A percentile compares a stretch with the other conserved stretches of the same genome.
phyloP scores from a whole-genome alignment of 2,888 invertebrate genomes.

The Andrena marginata region DNA sequence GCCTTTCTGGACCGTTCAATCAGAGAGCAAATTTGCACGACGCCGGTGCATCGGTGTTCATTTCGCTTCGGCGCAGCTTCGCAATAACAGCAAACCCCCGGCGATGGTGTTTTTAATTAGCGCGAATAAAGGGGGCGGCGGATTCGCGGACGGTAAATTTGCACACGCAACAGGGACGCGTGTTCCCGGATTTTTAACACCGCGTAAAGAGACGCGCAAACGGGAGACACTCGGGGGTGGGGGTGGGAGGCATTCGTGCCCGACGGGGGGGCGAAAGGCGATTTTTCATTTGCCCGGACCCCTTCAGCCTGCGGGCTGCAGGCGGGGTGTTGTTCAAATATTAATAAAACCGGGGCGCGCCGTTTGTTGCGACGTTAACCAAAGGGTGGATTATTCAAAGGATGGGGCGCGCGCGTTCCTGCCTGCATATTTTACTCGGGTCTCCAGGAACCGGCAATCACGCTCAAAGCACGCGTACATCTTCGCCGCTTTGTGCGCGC shows the following conservation, averaged over 20 bases:
- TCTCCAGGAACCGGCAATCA: not conserved
- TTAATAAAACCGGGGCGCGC: conserved; percentile 28
- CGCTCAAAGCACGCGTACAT: not conserved
- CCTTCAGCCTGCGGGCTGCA: too few relatives aligned
- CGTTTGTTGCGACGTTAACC: conserved; percentile 14
- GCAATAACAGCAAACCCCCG: not conserved
- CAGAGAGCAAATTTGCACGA: conserved; percentile 3
- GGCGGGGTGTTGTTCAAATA: conserved; percentile 8
- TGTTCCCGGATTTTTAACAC: not conserved
- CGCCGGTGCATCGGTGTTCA: not conserved
- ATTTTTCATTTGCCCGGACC: conserved; percentile 5
- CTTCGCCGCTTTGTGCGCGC: not conserved
- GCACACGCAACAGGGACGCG: not conserved
- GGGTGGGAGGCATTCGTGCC: not conserved
- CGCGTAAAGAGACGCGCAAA: conserved; percentile 23
- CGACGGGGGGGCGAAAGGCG: not conserved
- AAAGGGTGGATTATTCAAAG: conserved; percentile 1
- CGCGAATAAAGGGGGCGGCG: conserved; percentile 22
- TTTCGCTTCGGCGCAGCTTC: not conserved
- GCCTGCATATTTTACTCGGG: not conserved
- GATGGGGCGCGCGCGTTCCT: not conserved
- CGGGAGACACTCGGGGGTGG: not conserved
- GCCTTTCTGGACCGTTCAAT: not conserved
- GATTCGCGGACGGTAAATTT: conserved; percentile 28
- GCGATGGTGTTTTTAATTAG: conserved; percentile 33